These are phyloP conservation scores for Hydrolagus affinis DNA, from an alignment of 2,113 vertebrate species.

Conservation along the genomic window DNA sequence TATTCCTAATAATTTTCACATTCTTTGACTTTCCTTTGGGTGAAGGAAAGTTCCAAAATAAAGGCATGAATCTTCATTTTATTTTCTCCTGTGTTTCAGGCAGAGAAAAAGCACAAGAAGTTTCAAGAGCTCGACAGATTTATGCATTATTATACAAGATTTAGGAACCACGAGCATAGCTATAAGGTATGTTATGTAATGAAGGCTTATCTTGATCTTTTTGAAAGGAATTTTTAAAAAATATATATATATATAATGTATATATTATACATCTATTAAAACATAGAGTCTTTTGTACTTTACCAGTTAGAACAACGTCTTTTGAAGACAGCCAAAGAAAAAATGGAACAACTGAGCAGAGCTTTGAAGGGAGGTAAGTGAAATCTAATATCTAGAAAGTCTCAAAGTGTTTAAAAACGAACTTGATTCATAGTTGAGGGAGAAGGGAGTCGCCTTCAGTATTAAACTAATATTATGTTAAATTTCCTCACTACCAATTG, in stretches of 20 bases:
- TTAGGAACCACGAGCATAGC: constrained; percentile 98
- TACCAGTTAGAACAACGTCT: constrained; percentile 89
- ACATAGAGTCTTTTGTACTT: constrained; percentile 42
- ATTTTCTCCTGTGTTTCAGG: constrained; percentile 56
- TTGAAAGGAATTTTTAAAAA: constrained; percentile 33
- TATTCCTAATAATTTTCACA: neutral
- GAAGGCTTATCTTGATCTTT: constrained; percentile 33
- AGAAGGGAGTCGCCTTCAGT: no score
- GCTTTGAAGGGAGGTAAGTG: constrained; percentile 86
- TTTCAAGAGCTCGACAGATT: constrained; percentile 98
- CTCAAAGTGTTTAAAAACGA: neutral
- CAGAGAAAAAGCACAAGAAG: constrained; percentile 93
- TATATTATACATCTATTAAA: no score
- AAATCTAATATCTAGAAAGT: neutral
- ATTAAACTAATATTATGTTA: no score
- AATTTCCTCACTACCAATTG: no score
- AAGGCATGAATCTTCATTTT: no score
- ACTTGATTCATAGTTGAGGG: no score
- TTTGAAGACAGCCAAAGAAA: constrained; percentile 98
- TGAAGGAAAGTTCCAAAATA: no score
- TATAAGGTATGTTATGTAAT: constrained; percentile 68
- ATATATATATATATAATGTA: no score
- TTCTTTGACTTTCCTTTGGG: neutral
- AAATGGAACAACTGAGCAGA: constrained; percentile 96
- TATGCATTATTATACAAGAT: constrained; percentile 98